These are phyloP conservation scores for Orchestes rusci DNA, from an alignment of 2,888 invertebrate genomes.

Conservation along the genomic window DNA sequence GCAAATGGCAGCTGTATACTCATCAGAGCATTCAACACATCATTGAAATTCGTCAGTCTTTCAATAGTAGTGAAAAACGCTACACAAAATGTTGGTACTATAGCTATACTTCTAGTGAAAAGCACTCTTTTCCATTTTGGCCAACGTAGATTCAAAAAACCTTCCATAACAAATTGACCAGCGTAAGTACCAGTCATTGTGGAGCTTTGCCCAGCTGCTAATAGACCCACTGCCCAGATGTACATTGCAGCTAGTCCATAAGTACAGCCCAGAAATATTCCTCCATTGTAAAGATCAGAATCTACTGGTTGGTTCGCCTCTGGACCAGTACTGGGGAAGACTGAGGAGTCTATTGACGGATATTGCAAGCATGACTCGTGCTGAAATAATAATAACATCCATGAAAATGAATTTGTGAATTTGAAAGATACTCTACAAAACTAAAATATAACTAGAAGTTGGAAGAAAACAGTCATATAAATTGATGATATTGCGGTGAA, in stretches of 20 bases:
- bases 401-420: slow-evolving; percentile 1
- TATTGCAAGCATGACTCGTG: slow-evolving; percentile 35
- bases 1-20: slow-evolving; percentile 83
- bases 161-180: slow-evolving; percentile 87
- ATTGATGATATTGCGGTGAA: too few species aligned
- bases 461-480: too few species aligned
- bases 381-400: slow-evolving; percentile 34
- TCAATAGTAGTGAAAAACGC: slow-evolving; percentile 61
- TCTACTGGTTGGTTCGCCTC: slow-evolving; percentile 46
- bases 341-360: slow-evolving; percentile 37
- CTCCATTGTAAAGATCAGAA: slow-evolving; percentile 66
- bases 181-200: slow-evolving; percentile 82
- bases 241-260: slow-evolving; percentile 73
- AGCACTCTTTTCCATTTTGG: slow-evolving; percentile 76
- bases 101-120: slow-evolving; percentile 77
- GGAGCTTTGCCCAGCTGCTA: slow-evolving; percentile 77
- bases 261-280: slow-evolving; percentile 67
- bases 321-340: slow-evolving; percentile 42
- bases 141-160: slow-evolving; percentile 79
- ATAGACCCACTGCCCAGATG: slow-evolving; percentile 77
- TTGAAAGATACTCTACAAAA: too few species aligned
- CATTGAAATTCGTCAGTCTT: slow-evolving; percentile 74
- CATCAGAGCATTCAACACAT: slow-evolving; percentile 80
- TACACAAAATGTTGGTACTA: slow-evolving; percentile 63
- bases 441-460: too few species aligned